These are phyloP conservation scores for Enteromius paludinosus DNA, from an alignment of 2,797 vertebrate genomes.

Conservation along the genomic window DNA sequence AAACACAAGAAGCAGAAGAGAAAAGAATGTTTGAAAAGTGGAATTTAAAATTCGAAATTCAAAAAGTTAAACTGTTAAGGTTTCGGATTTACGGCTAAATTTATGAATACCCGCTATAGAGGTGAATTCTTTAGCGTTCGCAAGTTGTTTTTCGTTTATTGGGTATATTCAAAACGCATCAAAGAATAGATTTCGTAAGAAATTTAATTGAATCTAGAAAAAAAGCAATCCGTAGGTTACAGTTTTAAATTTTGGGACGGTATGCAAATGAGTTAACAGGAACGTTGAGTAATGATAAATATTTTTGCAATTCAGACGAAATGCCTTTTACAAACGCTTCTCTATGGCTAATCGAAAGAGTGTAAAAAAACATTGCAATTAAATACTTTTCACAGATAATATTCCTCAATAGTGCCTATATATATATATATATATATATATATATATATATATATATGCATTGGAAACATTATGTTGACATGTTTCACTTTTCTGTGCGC, in stretches of 20 bases:
- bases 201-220: not conserved
- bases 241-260: too few species aligned
- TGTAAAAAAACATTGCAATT: not conserved
- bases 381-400: not conserved
- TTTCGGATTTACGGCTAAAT: not conserved
- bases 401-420: not conserved
- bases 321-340: not conserved
- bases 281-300: not conserved
- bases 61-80: not conserved
- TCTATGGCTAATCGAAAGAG: not conserved
- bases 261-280: not conserved
- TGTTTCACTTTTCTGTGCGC: slow-evolving; percentile 1
- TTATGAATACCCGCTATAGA: not conserved
- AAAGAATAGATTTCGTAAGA: not conserved
- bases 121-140: not conserved
- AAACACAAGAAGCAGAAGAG: not conserved
- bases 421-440: too few species aligned
- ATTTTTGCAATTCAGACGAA: not conserved
- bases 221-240: not conserved
- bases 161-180: not conserved
- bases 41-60: not conserved
- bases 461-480: not conserved
- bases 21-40: not conserved
- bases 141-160: not conserved
- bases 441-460: not conserved